Evolutionary conservation across 2,113 vertebrate species (phyloP).

Genomic region (Conger conger): DNA sequence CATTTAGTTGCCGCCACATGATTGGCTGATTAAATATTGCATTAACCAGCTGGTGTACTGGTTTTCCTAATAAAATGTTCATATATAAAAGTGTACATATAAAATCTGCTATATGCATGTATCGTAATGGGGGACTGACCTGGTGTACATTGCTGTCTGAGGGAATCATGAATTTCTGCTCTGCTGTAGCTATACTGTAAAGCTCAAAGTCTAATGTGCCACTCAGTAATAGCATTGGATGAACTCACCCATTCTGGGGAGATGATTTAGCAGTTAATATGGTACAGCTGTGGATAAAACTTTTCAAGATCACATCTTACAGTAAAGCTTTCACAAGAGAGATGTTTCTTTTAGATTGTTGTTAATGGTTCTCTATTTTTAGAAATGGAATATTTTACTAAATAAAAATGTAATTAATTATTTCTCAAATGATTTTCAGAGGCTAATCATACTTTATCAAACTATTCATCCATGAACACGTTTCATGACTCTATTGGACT

Average conservation of each 20-base stretch:
- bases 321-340: not conserved
- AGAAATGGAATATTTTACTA: not conserved
- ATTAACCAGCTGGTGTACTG: no score
- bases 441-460: not conserved
- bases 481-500: not conserved
- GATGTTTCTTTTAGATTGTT: not conserved
- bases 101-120: not conserved
- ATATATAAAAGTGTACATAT: no score
- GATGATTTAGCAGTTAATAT: not conserved
- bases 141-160: not conserved
- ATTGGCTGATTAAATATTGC: no score
- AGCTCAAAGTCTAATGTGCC: not conserved
- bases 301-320: not conserved
- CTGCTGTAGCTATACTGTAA: not conserved
- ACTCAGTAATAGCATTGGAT: not conserved
- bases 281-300: not conserved
- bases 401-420: not conserved
- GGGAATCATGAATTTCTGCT: not conserved
- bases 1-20: no score
- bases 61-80: no score
- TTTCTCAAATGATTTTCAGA: not conserved
- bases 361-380: conserved; percentile 1
- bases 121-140: not conserved
- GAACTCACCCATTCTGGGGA: not conserved
- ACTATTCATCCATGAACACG: not conserved